phyloP scores from a whole-genome alignment of 1,140 invertebrate genomes.

The Habropoda laboriosa region DNA sequence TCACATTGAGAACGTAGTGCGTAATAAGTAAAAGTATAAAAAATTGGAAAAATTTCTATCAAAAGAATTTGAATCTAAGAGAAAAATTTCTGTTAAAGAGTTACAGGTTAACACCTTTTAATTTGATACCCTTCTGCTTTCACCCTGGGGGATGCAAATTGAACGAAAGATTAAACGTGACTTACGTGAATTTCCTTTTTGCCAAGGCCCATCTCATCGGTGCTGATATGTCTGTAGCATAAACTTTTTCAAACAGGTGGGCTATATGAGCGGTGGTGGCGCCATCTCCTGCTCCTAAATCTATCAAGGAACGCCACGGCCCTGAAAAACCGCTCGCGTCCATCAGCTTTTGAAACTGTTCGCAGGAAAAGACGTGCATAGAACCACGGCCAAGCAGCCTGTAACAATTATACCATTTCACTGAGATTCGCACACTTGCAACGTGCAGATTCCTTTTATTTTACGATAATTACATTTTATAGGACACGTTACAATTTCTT shows the following conservation, averaged over 20 bases:
- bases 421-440: too few species aligned
- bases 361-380: constrained; percentile 94
- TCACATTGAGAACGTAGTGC: too few species aligned
- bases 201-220: constrained; percentile 90
- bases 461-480: too few species aligned
- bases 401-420: constrained; percentile 75
- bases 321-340: constrained; percentile 75
- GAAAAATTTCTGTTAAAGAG: too few species aligned
- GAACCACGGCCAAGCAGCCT: constrained; percentile 93
- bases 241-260: constrained; percentile 87
- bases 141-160: neutral
- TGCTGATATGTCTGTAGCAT: constrained; percentile 93
- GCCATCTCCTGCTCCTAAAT: constrained; percentile 96
- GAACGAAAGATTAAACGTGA: neutral
- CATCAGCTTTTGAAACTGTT: constrained; percentile 88
- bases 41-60: too few species aligned
- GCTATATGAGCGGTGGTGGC: constrained; percentile 90
- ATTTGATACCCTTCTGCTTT: neutral
- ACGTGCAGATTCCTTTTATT: too few species aligned
- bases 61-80: too few species aligned
- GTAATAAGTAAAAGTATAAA: neutral
- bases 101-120: neutral
- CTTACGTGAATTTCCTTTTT: constrained; percentile 87
- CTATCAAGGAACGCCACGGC: constrained; percentile 85
- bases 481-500: too few species aligned